Percentiles rank a stretch among this genome's conserved stretches.
Conservation (phyloP, 2,113 vertebrate genomes). For the Otocyon megalotis region DNA sequence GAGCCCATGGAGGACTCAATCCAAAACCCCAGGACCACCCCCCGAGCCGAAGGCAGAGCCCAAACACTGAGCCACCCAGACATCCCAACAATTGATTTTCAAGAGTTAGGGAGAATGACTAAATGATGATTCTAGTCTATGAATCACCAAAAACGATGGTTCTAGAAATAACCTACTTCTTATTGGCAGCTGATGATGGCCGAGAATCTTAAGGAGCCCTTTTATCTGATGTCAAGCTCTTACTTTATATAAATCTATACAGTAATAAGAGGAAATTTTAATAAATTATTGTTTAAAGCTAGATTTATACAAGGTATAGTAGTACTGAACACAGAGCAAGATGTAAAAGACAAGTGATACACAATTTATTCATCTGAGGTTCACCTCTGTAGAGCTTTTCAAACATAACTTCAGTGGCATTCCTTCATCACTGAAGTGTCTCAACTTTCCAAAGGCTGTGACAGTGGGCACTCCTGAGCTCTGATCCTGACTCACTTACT, state of each 20-base stretch:
- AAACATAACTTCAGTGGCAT: not conserved
- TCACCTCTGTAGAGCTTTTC: conserved; percentile 21
- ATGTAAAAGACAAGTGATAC: not conserved
- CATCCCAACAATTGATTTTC: conserved; percentile 44
- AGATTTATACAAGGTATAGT: conserved; percentile 21
- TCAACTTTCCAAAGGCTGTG: not conserved
- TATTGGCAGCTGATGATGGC: not conserved
- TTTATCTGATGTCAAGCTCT: not conserved
- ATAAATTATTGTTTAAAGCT: not conserved
- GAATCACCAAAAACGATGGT: conserved; percentile 37
- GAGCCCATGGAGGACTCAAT: too few species aligned
- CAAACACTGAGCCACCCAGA: too few species aligned
- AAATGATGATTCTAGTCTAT: not conserved
- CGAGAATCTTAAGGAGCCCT: conserved; percentile 44
- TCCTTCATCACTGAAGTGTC: not conserved
- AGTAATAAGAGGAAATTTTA: conserved; percentile 35
- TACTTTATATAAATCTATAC: conserved; percentile 19
- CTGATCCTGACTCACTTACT: not conserved
- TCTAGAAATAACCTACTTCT: conserved; percentile 54
- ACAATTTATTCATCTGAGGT: not conserved
- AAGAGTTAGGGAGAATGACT: conserved; percentile 33
- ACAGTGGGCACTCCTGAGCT: not conserved
- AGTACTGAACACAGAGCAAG: not conserved
- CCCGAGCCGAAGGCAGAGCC: too few species aligned
- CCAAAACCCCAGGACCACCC: too few species aligned